Evolutionary conservation across 2,797 vertebrate genomes (phyloP).

Genomic region (Cygnus olor): DNA sequence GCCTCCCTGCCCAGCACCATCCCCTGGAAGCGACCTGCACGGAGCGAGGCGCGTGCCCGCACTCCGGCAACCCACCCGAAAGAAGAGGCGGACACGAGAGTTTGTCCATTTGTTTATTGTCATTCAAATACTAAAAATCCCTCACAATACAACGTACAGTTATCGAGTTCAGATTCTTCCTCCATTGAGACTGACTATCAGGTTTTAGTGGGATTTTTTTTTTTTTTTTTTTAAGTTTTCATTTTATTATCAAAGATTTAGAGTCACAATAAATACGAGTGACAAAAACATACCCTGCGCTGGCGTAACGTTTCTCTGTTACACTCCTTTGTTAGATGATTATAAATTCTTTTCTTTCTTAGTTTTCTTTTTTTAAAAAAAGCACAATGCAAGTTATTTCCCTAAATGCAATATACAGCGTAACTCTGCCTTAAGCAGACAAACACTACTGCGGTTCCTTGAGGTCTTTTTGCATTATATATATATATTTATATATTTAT

Average conservation of each 20-base stretch:
- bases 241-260: conserved; percentile 7
- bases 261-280: neutral
- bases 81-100: neutral
- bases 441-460: neutral
- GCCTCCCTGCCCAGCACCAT: too few species aligned
- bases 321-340: neutral
- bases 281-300: neutral
- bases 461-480: neutral
- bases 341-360: neutral
- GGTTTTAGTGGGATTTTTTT: neutral
- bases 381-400: neutral
- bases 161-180: neutral
- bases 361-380: neutral
- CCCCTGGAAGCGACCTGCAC: too few species aligned
- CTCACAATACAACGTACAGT: neutral
- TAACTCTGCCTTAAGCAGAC: conserved; percentile 1
- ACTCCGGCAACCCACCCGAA: neutral
- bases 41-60: too few species aligned
- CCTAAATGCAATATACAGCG: neutral
- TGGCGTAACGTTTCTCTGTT: neutral
- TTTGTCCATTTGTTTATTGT: conserved; percentile 30
- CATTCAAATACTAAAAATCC: conserved; percentile 1
- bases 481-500: neutral
- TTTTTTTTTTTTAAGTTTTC: neutral
- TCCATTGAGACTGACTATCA: neutral